Evolutionary conservation across 2,113 vertebrate species (phyloP).

Genomic region (Sprattus sprattus): DNA sequence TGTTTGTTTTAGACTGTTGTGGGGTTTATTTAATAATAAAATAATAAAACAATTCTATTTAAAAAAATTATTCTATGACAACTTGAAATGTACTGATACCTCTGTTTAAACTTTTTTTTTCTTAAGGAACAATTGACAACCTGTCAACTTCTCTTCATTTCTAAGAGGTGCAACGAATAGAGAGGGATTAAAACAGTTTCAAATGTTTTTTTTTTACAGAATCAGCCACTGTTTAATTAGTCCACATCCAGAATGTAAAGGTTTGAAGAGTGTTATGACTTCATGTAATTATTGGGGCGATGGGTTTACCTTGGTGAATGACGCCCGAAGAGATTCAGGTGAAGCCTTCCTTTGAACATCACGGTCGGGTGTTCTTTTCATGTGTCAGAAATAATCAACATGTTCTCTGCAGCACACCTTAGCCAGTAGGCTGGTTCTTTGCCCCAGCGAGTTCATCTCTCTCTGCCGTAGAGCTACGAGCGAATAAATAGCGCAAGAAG

Average conservation of each 20-base stretch:
- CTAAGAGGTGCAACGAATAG: not conserved
- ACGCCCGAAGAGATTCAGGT: not conserved
- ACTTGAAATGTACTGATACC: not conserved
- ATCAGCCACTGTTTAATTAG: not conserved
- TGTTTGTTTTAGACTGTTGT: not conserved
- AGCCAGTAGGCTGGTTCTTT: slow-evolving; percentile 68
- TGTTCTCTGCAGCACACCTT: slow-evolving; percentile 65
- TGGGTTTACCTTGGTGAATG: not conserved
- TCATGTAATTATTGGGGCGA: not conserved
- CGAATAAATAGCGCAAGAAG: slow-evolving; percentile 51
- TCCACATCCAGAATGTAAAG: not conserved
- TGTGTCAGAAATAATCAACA: slow-evolving; percentile 63
- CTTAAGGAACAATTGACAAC: not conserved
- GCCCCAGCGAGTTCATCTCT: not conserved
- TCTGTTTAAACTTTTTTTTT: not conserved
- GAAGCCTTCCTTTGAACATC: not conserved
- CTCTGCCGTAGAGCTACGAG: not conserved
- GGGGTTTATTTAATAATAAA: not conserved
- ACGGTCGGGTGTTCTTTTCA: slow-evolving; percentile 54
- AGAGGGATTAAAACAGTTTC: not conserved
- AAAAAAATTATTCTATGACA: not conserved
- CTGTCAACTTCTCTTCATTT: not conserved
- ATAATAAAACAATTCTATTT: no score
- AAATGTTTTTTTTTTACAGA: no score
- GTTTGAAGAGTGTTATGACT: not conserved